phyloP scores from a whole-genome alignment of 1,140 invertebrate species.

The Orussus abietinus region DNA sequence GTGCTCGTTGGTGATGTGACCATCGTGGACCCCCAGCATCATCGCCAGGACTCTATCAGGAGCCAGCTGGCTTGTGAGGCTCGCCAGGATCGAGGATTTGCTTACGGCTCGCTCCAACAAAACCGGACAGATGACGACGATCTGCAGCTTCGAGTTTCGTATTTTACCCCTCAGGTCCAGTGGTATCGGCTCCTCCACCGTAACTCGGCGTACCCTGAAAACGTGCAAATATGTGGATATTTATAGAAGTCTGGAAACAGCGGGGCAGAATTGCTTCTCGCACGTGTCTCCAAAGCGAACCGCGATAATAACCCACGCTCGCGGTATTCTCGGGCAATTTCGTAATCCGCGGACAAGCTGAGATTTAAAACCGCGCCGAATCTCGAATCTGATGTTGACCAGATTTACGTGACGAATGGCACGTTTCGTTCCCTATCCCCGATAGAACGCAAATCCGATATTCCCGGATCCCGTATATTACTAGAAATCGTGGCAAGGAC shows the following conservation, averaged over 20 bases:
- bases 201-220: constrained; percentile 67
- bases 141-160: constrained; percentile 65
- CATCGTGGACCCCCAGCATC: constrained; percentile 69
- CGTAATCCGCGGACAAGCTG: no score
- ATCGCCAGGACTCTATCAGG: constrained; percentile 72
- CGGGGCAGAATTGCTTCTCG: background rate
- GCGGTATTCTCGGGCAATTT: no score
- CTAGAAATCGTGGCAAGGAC: no score
- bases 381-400: no score
- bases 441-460: no score
- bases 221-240: constrained; percentile 16
- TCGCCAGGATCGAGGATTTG: constrained; percentile 51
- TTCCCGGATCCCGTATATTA: no score
- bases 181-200: constrained; percentile 66
- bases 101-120: constrained; percentile 62
- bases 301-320: no score
- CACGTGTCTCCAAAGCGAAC: no score
- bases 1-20: constrained; percentile 60
- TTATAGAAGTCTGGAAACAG: background rate
- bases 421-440: no score
- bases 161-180: constrained; percentile 59
- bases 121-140: constrained; percentile 73
- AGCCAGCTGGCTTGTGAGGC: constrained; percentile 62
- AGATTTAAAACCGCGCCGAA: no score
- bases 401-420: no score